Conservation (phyloP, 2,888 invertebrate genomes). For the Iselma pallidipennis region DNA sequence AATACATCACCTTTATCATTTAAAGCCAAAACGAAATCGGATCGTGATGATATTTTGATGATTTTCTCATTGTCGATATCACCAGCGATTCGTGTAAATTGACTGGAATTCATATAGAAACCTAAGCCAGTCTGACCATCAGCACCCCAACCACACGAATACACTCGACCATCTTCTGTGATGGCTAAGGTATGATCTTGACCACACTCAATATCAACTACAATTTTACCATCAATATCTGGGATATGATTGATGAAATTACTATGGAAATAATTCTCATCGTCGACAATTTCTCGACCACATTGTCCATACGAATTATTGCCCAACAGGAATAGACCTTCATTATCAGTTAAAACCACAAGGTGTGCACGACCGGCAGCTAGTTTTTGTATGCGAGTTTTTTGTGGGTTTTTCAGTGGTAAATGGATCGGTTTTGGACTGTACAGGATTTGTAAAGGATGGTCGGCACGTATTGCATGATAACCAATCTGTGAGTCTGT, state of each 20-base stretch:
- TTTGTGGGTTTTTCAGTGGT: conserved; percentile 65
- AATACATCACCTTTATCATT: conserved; percentile 90
- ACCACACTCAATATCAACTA: conserved; percentile 77
- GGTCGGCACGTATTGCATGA: conserved; percentile 59
- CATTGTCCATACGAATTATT: conserved; percentile 96
- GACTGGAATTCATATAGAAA: conserved; percentile 64
- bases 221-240: conserved; percentile 64
- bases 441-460: conserved; percentile 69
- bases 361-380: conserved; percentile 90
- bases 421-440: conserved; percentile 73
- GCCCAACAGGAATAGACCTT: conserved; percentile 79
- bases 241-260: conserved; percentile 69
- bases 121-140: conserved; percentile 93
- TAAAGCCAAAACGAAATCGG: conserved; percentile 87
- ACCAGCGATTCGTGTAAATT: conserved; percentile 70
- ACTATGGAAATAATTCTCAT: conserved; percentile 74
- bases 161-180: conserved; percentile 79
- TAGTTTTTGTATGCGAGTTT: conserved; percentile 60
- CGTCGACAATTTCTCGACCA: conserved; percentile 75
- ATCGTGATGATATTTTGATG: conserved; percentile 75
- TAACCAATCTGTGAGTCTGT: conserved; percentile 90
- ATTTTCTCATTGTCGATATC: conserved; percentile 84
- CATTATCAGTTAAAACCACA: conserved; percentile 72
- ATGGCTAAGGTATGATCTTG: conserved; percentile 89
- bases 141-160: conserved; percentile 90